phyloP scores from a whole-genome alignment of 2,888 invertebrate species.

The Polyommatus iphigenia region DNA sequence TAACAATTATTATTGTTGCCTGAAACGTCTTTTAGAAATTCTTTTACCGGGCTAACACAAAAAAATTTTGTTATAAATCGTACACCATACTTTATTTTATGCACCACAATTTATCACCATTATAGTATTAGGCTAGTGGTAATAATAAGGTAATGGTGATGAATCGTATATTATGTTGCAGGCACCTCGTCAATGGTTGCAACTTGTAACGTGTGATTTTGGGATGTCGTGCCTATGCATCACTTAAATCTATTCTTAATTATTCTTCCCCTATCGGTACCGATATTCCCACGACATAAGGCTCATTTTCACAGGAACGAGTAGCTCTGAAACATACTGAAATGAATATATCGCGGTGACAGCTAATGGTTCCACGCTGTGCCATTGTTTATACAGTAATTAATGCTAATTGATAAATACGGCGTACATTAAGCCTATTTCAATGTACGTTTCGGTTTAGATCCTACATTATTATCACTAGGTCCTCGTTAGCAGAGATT shows the following conservation, averaged over 20 bases:
- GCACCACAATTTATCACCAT: too few relatives aligned
- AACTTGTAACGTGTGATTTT: conserved; percentile 20
- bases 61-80: too few relatives aligned
- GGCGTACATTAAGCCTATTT: conserved; percentile 47
- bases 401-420: conserved; percentile 19
- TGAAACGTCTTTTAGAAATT: too few relatives aligned
- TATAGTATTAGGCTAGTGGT: neutral
- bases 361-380: neutral
- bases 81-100: too few relatives aligned
- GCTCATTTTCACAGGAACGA: neutral
- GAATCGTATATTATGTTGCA: neutral
- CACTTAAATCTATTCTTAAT: neutral
- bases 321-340: neutral
- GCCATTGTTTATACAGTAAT: conserved; percentile 12
- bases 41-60: too few relatives aligned
- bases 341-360: conserved; percentile 17
- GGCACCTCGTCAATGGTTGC: neutral
- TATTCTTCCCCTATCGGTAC: neutral
- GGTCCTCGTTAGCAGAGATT: neutral
- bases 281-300: neutral
- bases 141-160: neutral
- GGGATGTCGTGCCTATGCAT: conserved; percentile 24
- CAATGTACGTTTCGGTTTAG: conserved; percentile 2
- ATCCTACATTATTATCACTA: neutral
- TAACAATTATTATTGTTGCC: too few relatives aligned